Conservation (phyloP, 2,888 invertebrate species). For the Drosophila mettleri region DNA sequence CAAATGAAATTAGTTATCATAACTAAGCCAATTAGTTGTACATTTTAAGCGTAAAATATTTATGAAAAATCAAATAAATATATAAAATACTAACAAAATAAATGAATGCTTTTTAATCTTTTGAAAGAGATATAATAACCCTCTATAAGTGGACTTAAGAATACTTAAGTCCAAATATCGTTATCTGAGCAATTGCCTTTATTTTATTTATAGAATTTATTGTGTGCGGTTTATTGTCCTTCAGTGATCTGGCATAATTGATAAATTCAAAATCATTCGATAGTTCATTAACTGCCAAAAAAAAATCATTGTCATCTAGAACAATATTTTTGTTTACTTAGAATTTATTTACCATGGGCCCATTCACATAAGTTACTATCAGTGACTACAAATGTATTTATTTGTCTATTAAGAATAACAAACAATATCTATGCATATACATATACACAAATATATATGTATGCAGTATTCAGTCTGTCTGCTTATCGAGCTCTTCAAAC, state of each 20-base stretch:
- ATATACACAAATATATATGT: too few species aligned
- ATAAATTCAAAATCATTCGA: not conserved
- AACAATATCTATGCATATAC: not conserved
- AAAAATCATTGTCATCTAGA: not conserved
- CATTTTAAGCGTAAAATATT: constrained; percentile 74
- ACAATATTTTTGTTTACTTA: constrained; percentile 6
- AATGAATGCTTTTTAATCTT: not conserved
- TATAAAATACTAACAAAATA: constrained; percentile 57
- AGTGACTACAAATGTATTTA: not conserved
- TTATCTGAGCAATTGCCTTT: not conserved
- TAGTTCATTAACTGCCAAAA: not conserved
- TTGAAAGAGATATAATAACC: not conserved
- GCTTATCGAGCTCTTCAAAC: not conserved
- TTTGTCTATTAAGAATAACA: not conserved
- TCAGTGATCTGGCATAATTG: not conserved
- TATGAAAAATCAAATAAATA: constrained; percentile 76
- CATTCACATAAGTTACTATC: not conserved
- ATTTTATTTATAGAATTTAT: not conserved
- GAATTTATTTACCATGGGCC: not conserved
- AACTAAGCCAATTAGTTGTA: constrained; percentile 77
- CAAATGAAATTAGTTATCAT: constrained; percentile 61
- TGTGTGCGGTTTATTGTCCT: not conserved
- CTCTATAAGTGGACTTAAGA: too few species aligned
- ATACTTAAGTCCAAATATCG: not conserved
- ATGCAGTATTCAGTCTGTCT: not conserved